These are phyloP conservation scores for Coturnix japonica DNA, from an alignment of 2,113 vertebrate species.

Conservation along the genomic window DNA sequence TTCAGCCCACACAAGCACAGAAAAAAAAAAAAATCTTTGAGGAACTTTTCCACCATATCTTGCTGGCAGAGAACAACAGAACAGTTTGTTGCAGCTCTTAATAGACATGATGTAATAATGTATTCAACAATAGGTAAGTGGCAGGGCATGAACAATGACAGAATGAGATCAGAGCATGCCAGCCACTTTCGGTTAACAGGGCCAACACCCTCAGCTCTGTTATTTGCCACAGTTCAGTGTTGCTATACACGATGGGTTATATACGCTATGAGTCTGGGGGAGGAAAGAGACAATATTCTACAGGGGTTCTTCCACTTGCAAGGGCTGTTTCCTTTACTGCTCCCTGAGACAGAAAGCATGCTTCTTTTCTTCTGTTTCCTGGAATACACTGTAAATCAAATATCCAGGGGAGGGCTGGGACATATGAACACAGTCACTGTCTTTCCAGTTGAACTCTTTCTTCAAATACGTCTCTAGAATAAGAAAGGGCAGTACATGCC, in stretches of 20 bases:
- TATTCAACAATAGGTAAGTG: constrained; percentile 10
- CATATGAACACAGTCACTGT: rapidly evolving
- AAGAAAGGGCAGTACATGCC: neutral
- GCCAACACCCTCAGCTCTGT: neutral
- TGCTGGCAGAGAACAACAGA: neutral
- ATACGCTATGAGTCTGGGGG: neutral
- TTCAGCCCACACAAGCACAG: neutral
- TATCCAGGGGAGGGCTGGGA: neutral
- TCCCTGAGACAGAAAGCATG: neutral
- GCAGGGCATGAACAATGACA: constrained; percentile 6
- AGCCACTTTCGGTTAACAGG: neutral
- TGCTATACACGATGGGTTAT: neutral
- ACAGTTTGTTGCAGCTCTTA: constrained; percentile 36
- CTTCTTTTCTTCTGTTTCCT: constrained; percentile 7
- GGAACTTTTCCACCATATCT: neutral
- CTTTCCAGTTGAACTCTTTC: neutral
- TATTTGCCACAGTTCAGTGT: neutral
- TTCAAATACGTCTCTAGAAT: neutral
- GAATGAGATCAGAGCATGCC: constrained; percentile 7
- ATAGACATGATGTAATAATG: constrained; percentile 33
- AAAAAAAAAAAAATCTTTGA: neutral
- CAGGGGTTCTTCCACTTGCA: neutral
- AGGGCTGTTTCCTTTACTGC: neutral
- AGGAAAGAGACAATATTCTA: neutral
- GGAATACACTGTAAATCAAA: neutral